These are phyloP conservation scores for Paragorgia papillata DNA, from an alignment of 92 coral and sea anemone species.

Conservation along the genomic window DNA sequence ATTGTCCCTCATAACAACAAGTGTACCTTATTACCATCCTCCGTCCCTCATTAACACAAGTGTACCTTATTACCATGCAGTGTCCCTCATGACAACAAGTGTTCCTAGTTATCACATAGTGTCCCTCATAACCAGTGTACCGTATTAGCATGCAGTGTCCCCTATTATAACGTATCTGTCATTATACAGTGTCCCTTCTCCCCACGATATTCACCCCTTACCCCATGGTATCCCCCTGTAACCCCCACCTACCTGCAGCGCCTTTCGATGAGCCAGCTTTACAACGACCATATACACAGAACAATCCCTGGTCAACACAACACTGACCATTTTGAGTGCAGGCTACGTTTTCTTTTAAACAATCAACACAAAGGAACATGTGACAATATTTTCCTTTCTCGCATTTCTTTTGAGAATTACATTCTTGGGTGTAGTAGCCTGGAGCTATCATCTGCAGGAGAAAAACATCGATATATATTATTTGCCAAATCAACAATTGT, in stretches of 20 bases:
- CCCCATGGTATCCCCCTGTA: not conserved
- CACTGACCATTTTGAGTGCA: slow-evolving; percentile 99
- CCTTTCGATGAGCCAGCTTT: slow-evolving; percentile 77
- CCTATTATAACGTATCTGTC: too few species aligned
- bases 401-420: slow-evolving; percentile 92
- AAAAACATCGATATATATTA: too few species aligned
- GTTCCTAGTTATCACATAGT: too few species aligned
- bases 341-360: slow-evolving; percentile 96
- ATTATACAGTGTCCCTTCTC: too few species aligned
- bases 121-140: too few species aligned
- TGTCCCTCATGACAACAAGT: too few species aligned
- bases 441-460: slow-evolving; percentile 79
- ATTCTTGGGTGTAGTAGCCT: slow-evolving; percentile 97
- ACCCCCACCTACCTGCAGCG: slow-evolving; percentile 31
- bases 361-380: slow-evolving; percentile 98
- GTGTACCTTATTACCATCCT: too few species aligned
- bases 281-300: slow-evolving; percentile 97
- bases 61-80: too few species aligned
- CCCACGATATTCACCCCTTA: not conserved
- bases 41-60: too few species aligned
- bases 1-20: too few species aligned
- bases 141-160: too few species aligned
- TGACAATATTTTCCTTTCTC: slow-evolving; percentile 91
- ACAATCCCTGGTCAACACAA: slow-evolving; percentile 70
- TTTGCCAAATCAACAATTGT: too few species aligned